Base-by-base conservation (phyloP, 1,140 invertebrate genomes). In the Saccostrea glomerata region DNA sequence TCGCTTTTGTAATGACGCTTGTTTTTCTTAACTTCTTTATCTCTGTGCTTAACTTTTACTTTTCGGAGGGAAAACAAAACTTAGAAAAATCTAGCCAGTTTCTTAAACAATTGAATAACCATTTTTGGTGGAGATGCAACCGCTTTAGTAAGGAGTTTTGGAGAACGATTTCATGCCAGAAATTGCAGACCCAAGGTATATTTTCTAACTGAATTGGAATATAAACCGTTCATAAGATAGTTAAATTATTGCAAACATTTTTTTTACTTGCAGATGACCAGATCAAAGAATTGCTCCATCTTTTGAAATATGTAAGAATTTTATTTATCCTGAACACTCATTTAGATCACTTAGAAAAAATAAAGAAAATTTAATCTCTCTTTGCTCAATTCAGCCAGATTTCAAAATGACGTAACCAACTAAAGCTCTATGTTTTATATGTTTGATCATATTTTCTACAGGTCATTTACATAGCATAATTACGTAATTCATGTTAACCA, bases 11-110 rank as follows among this genome's bases (percentile, higher is more conserved):
- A 13, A 83, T 87, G 70, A 55, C 86, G 1, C 36, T 90, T 30
- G 23, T 87, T 63, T 30, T 88, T 36, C n/a, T 90, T 30, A 90
- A 90, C 58, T 54, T 90, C 25, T 86, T 85, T 17, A 83, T 86
- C 20, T 23, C 60, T 12, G 82, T 88, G 17, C 84, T 90, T 2
- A 87, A 36, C 54, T 23, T 47, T 54, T 84, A 84, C 54, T 84
- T 84, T 84, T 55, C 82, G 36, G 20, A 84, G 11, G 82, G 40
- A 20, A 56, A 54, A 11, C 17, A 84, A 84, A 84, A 12, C 9
- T 36, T 55, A 13, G 17, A 11, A 55, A 56, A 47, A 20, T 55
- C 40, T 54, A 23, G 82, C 20, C 15, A 55, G 15, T 84, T 84
- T 54, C 13, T n/a, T n/a, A 23, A 84, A 84, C 36, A 84, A 13